phyloP scores from a whole-genome alignment of 2,888 invertebrate species.

The Agrotis puta region DNA sequence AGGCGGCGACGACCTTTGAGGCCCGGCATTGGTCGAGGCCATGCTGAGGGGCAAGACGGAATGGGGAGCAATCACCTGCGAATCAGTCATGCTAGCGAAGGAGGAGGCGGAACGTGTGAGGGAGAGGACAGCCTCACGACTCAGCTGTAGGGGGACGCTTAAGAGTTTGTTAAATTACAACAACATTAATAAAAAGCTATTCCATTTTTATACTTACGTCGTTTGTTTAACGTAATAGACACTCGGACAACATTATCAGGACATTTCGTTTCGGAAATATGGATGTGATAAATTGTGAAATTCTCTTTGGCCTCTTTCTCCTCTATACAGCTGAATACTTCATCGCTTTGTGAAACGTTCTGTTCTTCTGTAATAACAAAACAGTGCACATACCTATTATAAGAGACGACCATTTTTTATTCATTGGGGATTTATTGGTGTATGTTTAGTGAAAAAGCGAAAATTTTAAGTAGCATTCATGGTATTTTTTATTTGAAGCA shows the following conservation, averaged over 20 bases:
- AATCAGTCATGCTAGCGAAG: no score
- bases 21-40: no score
- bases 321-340: conserved; percentile 47
- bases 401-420: background rate
- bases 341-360: conserved; percentile 36
- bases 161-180: background rate
- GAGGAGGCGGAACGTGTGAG: no score
- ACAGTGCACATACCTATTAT: background rate
- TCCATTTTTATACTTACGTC: conserved; percentile 71
- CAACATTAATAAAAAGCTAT: background rate
- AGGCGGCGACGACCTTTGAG: no score
- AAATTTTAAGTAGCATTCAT: background rate
- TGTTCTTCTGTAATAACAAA: conserved; percentile 48
- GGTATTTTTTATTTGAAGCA: no score
- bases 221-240: conserved; percentile 76
- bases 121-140: no score
- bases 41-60: no score
- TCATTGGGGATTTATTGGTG: background rate
- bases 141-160: no score
- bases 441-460: background rate
- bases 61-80: no score
- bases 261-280: conserved; percentile 74
- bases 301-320: conserved; percentile 60
- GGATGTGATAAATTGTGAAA: conserved; percentile 72
- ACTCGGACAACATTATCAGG: conserved; percentile 69